A percentile compares a stretch with the other conserved stretches of the same genome.
Conservation (phyloP, 2,888 invertebrate genomes). For the Lithophane semibrunnea region DNA sequence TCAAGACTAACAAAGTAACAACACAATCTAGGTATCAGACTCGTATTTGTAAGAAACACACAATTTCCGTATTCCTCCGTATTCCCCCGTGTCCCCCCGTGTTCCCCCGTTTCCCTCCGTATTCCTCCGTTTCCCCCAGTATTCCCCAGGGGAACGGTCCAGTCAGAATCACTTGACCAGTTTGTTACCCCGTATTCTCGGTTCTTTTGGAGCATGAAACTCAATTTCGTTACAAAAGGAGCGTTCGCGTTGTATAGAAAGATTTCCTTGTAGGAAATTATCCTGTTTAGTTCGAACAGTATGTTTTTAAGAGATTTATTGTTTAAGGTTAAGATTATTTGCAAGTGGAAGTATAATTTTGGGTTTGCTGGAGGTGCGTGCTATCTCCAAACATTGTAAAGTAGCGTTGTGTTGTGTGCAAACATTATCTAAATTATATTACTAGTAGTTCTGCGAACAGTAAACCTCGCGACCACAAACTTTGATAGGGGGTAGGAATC, state of each 20-base stretch:
- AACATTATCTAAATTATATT: too few species aligned
- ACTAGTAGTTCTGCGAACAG: too few species aligned
- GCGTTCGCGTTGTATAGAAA: slow-evolving; percentile 21
- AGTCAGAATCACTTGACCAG: slow-evolving; percentile 59
- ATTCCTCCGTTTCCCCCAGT: slow-evolving; percentile 5
- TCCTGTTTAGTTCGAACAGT: slow-evolving; percentile 13
- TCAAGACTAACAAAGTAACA: not conserved
- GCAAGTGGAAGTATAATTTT: not conserved
- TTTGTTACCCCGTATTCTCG: slow-evolving; percentile 47
- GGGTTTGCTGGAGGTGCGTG: not conserved
- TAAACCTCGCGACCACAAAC: too few species aligned
- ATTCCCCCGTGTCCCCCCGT: not conserved
- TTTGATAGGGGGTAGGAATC: too few species aligned
- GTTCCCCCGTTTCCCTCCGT: not conserved
- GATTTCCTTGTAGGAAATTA: slow-evolving; percentile 32
- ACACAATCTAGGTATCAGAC: not conserved
- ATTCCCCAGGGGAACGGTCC: slow-evolving; percentile 26
- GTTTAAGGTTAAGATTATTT: not conserved
- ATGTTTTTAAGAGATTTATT: not conserved
- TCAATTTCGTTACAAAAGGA: slow-evolving; percentile 51
- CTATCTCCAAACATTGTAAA: not conserved
- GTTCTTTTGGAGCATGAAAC: slow-evolving; percentile 50
- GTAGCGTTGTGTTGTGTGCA: not conserved
- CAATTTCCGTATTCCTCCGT: slow-evolving; percentile 20
- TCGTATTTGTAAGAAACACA: slow-evolving; percentile 38